Percentiles rank a stretch among this genome's conserved stretches.
Conservation (phyloP, 2,113 vertebrate genomes). For the Gulo gulo region DNA sequence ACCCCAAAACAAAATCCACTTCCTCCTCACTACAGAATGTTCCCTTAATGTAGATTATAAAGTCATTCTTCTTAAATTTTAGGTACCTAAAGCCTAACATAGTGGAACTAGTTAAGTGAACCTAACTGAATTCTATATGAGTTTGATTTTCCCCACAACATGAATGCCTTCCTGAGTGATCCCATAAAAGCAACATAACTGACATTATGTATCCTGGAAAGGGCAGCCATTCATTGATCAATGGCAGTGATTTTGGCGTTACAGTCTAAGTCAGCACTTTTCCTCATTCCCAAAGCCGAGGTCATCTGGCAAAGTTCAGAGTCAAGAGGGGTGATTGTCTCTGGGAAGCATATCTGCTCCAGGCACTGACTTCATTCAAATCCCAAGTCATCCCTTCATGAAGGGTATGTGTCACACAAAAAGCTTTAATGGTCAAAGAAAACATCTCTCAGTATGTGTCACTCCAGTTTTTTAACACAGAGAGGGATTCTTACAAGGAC, state of each 20-base stretch:
- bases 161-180: not conserved
- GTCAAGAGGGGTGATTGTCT: not conserved
- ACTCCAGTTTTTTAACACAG: not conserved
- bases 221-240: not conserved
- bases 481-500: not conserved
- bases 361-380: not conserved
- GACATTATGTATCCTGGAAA: not conserved
- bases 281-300: not conserved
- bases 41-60: not conserved
- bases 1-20: not conserved
- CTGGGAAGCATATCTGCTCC: not conserved
- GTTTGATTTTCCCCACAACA: not conserved
- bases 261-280: not conserved
- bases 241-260: not conserved
- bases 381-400: not conserved
- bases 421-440: not conserved
- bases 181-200: not conserved
- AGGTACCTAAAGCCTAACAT: not conserved
- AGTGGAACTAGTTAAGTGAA: not conserved
- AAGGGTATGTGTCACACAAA: not conserved
- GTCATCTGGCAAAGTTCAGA: not conserved
- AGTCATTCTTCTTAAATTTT: conserved; percentile 20
- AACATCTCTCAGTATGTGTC: not conserved
- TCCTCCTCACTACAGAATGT: not conserved
- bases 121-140: not conserved